Percentiles rank a stretch among this genome's conserved stretches.
Evolutionary conservation across 2,797 vertebrate species (phyloP).

Genomic region (Catamblyrhynchus diadema): DNA sequence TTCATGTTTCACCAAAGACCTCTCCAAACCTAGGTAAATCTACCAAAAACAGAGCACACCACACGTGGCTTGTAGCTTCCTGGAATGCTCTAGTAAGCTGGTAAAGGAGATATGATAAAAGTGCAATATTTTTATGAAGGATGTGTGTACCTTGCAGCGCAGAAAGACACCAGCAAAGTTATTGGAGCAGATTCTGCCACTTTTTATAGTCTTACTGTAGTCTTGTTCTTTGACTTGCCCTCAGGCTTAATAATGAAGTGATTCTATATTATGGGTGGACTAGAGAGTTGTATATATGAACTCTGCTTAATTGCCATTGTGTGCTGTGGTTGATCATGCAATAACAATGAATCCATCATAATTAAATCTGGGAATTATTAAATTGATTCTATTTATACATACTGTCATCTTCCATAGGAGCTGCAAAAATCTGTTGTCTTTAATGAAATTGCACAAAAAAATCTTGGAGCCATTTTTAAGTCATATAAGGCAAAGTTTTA

Average conservation of each 20-base stretch:
- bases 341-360: slow-evolving; percentile 53
- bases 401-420: slow-evolving; percentile 1
- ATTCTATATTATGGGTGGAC: background rate
- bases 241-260: background rate
- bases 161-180: background rate
- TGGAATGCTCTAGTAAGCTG: background rate
- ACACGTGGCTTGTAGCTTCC: background rate
- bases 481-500: background rate
- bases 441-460: background rate
- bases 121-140: background rate
- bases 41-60: background rate
- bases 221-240: background rate
- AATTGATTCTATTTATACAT: slow-evolving; percentile 54
- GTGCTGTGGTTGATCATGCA: slow-evolving; percentile 32
- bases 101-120: background rate
- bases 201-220: background rate
- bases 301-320: slow-evolving; percentile 32
- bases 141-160: background rate
- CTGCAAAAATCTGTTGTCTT: background rate
- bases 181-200: background rate
- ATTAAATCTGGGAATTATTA: slow-evolving; percentile 60
- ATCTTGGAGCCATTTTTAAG: background rate
- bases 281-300: background rate
- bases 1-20: background rate
- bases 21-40: background rate